phyloP scores from a whole-genome alignment of 2,888 invertebrate species.

The Athrips mouffetella region DNA sequence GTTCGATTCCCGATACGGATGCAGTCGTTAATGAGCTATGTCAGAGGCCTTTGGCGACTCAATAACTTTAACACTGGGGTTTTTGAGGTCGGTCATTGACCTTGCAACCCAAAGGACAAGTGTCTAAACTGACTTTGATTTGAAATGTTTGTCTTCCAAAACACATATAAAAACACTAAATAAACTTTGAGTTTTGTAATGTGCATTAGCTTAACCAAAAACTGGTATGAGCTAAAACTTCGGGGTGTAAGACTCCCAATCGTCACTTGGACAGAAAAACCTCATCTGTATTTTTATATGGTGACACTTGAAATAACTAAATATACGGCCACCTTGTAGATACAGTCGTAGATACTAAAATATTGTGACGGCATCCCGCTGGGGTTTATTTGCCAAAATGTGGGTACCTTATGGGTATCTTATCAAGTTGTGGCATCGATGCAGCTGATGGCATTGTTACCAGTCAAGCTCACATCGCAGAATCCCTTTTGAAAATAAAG shows the following conservation, averaged over 20 bases:
- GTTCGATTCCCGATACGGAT: no score
- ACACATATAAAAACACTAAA: no score
- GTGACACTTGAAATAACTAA: conserved; percentile 10
- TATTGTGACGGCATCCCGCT: conserved; percentile 75
- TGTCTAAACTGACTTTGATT: no score
- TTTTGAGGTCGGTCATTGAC: no score
- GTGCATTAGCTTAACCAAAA: no score
- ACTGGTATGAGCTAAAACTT: not conserved
- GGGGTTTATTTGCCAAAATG: conserved; percentile 75
- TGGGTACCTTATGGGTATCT: conserved; percentile 60
- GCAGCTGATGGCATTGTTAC: conserved; percentile 63
- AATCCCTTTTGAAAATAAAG: conserved; percentile 30
- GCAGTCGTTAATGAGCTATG: no score
- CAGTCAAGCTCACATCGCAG: conserved; percentile 52
- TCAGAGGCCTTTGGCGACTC: no score
- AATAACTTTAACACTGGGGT: no score
- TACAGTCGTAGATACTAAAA: conserved; percentile 67
- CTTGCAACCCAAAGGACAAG: no score
- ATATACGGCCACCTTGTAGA: conserved; percentile 49
- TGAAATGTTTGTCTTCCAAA: no score
- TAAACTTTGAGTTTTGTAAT: no score
- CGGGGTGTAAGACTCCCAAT: not conserved
- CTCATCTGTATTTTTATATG: not conserved
- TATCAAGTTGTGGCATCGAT: conserved; percentile 62
- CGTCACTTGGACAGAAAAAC: not conserved